These are phyloP conservation scores for Myotis lucifugus DNA, from an alignment of 2,113 vertebrate species.

Conservation along the genomic window DNA sequence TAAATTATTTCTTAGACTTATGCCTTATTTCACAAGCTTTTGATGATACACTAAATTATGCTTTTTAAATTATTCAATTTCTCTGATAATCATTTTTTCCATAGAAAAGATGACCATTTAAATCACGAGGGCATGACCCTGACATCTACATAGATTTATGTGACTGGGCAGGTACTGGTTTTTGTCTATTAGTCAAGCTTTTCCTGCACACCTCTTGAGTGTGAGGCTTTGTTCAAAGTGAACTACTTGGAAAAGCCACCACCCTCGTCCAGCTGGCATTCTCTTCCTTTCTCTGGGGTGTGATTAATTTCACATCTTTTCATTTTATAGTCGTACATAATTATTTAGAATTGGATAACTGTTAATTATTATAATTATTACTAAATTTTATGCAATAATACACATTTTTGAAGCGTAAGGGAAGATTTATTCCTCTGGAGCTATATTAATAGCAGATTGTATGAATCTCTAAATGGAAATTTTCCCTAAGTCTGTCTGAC, in stretches of 20 bases:
- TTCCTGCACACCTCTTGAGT: not conserved
- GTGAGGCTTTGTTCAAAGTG: not conserved
- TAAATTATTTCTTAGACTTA: not conserved
- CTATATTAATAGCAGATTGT: not conserved
- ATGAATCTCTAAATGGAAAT: not conserved
- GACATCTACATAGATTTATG: not conserved
- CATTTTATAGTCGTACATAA: not conserved
- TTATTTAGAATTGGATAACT: not conserved
- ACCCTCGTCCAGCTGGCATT: accelerated
- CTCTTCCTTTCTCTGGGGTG: not conserved
- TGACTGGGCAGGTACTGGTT: not conserved
- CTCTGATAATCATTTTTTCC: not conserved
- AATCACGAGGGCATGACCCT: not conserved
- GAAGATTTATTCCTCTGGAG: not conserved
- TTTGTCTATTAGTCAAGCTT: not conserved
- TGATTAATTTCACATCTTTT: not conserved
- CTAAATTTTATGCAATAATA: not conserved
- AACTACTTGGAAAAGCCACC: not conserved
- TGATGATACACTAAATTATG: not conserved
- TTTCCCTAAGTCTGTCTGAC: not conserved
- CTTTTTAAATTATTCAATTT: not conserved
- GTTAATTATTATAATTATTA: not conserved
- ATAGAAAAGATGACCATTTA: not conserved
- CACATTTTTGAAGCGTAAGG: not conserved
- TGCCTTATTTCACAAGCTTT: not conserved